Base-by-base conservation (phyloP, 2,113 vertebrate genomes). In the Tauraco erythrolophus region DNA sequence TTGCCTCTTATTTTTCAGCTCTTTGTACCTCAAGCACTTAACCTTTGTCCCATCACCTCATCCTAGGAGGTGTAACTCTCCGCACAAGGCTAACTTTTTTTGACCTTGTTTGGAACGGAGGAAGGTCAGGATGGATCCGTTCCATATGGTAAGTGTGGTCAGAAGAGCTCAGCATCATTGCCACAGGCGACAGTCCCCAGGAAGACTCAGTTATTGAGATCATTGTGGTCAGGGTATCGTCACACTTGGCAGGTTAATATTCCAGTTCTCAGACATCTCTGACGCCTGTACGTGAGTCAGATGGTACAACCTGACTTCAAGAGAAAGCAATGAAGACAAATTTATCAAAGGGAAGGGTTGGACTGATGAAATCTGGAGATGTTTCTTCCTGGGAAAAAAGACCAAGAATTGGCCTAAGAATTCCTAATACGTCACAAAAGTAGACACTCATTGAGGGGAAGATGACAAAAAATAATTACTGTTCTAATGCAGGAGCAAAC, bases 351-450 rank as follows among this genome's bases (percentile, higher is more conserved):
- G 19, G 30, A 72, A 91, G 13, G 11, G 10, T 0, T 56, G 45
- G 33, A 68, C 23, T 39, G 45, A 54, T 25, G 54, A 45, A 62
- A 74, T 35, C 10, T 22, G 25, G 19, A 50, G 35, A 35, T 14
- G 11, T 10, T 77, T 53, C 45, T 64, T 69, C 62, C 30, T 17
- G 22, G 57, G 43, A 19, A 68, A 39, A 92, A 72, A 50, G 14
- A 39, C 30, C 18, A 76, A 27, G 11, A 62, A 81, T 0, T 30
- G 41, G 5, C 25, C 2, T 24, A 58, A 45, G 30, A 86, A 53
- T 50, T 81, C 39, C 19, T 21, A 51, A 28, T 14, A 30, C 0
- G 0, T 22, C 5, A 1, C n/a, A 86, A 50, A 86, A 17, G 2
- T 1, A 69, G 37, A 53, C 14, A 10, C 17, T 79, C 39, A 19